A percentile compares a stretch with the other conserved stretches of the same genome.
These are phyloP conservation scores for Sinotaia quadrata DNA, from an alignment of 2,888 invertebrate genomes.

Conservation along the genomic window DNA sequence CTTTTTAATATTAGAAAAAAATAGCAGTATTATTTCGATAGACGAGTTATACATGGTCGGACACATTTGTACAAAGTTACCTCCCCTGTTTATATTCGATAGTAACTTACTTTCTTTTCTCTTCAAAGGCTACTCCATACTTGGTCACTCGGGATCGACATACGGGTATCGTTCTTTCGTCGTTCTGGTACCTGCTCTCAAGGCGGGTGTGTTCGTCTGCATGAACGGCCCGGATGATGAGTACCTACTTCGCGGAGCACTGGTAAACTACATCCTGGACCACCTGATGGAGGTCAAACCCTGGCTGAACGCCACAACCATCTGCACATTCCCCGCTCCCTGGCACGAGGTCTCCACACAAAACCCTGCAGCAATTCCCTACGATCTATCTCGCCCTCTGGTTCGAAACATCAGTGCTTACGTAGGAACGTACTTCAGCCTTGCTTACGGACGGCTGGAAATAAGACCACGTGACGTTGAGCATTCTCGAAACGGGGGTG, in stretches of 20 bases:
- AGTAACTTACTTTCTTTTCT: too few species aligned
- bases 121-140: conserved; percentile 47
- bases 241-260: conserved; percentile 42
- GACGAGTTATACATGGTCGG: too few species aligned
- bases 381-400: conserved; percentile 11
- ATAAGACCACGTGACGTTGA: not conserved
- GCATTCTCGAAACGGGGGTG: not conserved
- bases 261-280: conserved; percentile 60
- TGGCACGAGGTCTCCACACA: conserved; percentile 36
- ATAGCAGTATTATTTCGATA: too few species aligned
- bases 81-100: too few species aligned
- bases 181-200: conserved; percentile 54
- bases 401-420: conserved; percentile 32
- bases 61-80: too few species aligned
- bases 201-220: conserved; percentile 57
- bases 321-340: conserved; percentile 63
- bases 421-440: conserved; percentile 46
- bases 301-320: conserved; percentile 58
- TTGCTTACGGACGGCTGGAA: conserved; percentile 42
- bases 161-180: conserved; percentile 59
- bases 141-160: conserved; percentile 60
- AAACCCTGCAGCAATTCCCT: conserved; percentile 12
- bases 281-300: conserved; percentile 53
- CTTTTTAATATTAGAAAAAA: too few species aligned
- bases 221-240: conserved; percentile 56